Evolutionary conservation across 2,888 invertebrate species (phyloP).

Genomic region (Dasysyrphus tricinctus): DNA sequence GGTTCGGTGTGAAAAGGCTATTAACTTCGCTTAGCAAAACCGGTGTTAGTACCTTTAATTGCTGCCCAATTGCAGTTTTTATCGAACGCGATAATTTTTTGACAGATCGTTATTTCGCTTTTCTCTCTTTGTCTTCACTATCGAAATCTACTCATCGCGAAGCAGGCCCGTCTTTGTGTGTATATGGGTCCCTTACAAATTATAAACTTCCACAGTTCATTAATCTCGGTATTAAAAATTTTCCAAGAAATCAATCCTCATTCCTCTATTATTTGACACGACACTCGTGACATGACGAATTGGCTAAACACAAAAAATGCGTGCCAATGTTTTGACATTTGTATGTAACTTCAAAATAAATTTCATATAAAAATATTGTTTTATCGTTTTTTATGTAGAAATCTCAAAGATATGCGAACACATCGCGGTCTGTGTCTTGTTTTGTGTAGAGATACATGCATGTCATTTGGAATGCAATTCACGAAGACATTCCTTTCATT

Average conservation of each 20-base stretch:
- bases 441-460: neutral
- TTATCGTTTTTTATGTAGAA: slow-evolving; percentile 5
- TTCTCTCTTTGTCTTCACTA: too few relatives aligned
- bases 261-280: slow-evolving; percentile 44
- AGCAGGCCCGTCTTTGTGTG: too few relatives aligned
- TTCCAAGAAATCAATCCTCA: slow-evolving; percentile 22
- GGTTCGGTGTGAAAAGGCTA: too few relatives aligned
- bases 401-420: slow-evolving; percentile 35
- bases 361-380: slow-evolving; percentile 24
- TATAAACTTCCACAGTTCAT: slow-evolving; percentile 16
- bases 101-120: too few relatives aligned
- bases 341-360: slow-evolving; percentile 30
- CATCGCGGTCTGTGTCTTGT: neutral
- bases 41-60: too few relatives aligned
- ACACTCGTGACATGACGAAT: slow-evolving; percentile 66
- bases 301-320: slow-evolving; percentile 57
- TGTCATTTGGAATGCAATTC: slow-evolving; percentile 62
- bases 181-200: neutral
- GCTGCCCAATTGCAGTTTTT: too few relatives aligned
- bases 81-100: too few relatives aligned
- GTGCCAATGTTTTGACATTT: slow-evolving; percentile 66
- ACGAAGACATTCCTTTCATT: slow-evolving; percentile 44
- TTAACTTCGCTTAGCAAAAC: too few relatives aligned
- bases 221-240: slow-evolving; percentile 32
- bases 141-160: too few relatives aligned